A percentile compares a stretch with the other conserved stretches of the same genome.
Evolutionary conservation across 1,140 invertebrate genomes (phyloP).

Genomic region (Pygmarrhopalites habei): DNA sequence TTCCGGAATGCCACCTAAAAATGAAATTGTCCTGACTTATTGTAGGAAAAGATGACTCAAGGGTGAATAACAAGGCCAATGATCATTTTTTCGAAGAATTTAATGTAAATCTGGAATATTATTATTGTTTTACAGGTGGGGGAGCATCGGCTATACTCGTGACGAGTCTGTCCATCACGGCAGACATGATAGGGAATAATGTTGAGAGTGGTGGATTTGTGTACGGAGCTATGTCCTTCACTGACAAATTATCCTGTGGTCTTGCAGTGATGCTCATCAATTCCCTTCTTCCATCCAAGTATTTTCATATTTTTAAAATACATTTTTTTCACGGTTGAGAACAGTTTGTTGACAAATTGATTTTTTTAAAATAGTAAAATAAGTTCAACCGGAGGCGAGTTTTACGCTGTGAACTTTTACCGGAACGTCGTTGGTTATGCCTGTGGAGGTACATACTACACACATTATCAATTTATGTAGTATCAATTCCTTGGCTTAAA

Average conservation of each 20-base stretch:
- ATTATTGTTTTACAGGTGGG: constrained; percentile 52
- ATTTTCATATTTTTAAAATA: constrained; percentile 34
- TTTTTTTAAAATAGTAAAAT: too few species aligned
- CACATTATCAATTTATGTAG: too few species aligned
- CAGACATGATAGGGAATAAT: constrained; percentile 83
- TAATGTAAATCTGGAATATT: too few species aligned
- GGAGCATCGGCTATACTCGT: constrained; percentile 79
- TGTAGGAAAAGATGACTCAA: too few species aligned
- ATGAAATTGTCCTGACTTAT: too few species aligned
- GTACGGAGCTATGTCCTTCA: constrained; percentile 93
- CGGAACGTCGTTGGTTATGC: constrained; percentile 23
- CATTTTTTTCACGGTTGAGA: too few species aligned
- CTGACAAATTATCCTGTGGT: constrained; percentile 85
- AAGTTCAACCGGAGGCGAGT: neutral
- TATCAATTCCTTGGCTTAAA: too few species aligned
- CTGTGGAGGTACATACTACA: constrained; percentile 32
- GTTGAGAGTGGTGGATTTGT: constrained; percentile 88
- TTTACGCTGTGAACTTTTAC: constrained; percentile 16
- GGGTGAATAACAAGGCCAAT: too few species aligned
- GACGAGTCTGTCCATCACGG: constrained; percentile 78
- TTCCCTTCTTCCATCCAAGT: constrained; percentile 45
- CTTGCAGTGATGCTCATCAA: constrained; percentile 72
- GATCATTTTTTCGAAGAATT: too few species aligned
- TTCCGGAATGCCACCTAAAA: too few species aligned
- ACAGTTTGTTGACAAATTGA: too few species aligned